phyloP scores from a whole-genome alignment of 2,888 invertebrate genomes.

The Eugnorisma glareosa region DNA sequence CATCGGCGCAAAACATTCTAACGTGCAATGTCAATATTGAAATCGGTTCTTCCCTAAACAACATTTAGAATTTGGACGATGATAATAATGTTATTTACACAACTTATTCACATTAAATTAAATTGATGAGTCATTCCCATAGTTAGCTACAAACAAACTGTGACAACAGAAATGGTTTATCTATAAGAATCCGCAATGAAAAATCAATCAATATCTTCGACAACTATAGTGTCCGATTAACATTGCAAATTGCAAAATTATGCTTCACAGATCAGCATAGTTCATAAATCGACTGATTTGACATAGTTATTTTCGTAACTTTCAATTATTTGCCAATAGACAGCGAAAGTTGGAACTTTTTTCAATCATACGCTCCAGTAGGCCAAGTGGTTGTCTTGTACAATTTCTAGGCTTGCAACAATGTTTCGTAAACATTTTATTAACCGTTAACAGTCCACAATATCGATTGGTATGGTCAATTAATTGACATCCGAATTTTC shows the following conservation, averaged over 20 bases:
- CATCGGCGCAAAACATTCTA: slow-evolving; percentile 35
- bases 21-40: slow-evolving; percentile 33
- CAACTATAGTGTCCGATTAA: slow-evolving; percentile 14
- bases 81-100: slow-evolving; percentile 10
- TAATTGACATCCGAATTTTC: slow-evolving; percentile 61
- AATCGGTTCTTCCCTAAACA: slow-evolving; percentile 40
- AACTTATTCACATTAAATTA: slow-evolving; percentile 23
- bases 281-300: slow-evolving; percentile 68
- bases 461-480: slow-evolving; percentile 74
- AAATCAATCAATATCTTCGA: slow-evolving; percentile 7
- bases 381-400: slow-evolving; percentile 81
- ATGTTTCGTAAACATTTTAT: slow-evolving; percentile 83
- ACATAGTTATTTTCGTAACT: slow-evolving; percentile 80
- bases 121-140: slow-evolving; percentile 7
- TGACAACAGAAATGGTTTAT: not conserved
- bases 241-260: slow-evolving; percentile 48
- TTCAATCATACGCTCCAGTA: slow-evolving; percentile 90
- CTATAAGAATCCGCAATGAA: not conserved
- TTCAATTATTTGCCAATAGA: slow-evolving; percentile 82
- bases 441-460: slow-evolving; percentile 56
- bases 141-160: slow-evolving; percentile 10
- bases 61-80: slow-evolving; percentile 29
- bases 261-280: slow-evolving; percentile 32
- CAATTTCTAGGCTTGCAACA: slow-evolving; percentile 88
- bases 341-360: slow-evolving; percentile 86